phyloP scores from a whole-genome alignment of 2,888 invertebrate genomes.

The Phasia obesa region DNA sequence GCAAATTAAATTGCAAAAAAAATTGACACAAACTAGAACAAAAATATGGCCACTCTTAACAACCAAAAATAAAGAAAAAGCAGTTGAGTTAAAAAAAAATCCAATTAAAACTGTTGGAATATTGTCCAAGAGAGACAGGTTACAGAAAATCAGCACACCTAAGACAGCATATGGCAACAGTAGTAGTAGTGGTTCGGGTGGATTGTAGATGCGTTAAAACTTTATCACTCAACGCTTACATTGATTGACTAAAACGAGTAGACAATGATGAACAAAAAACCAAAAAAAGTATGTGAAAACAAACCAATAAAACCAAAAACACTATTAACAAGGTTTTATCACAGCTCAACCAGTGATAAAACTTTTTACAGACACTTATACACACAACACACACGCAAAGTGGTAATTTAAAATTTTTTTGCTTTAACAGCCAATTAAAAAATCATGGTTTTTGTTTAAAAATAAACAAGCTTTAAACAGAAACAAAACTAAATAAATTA shows the following conservation, averaged over 20 bases:
- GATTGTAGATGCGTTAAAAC: constrained; percentile 24
- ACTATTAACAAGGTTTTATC: constrained; percentile 60
- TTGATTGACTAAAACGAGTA: constrained; percentile 28
- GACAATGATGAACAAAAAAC: constrained; percentile 19
- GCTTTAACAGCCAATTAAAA: constrained; percentile 37
- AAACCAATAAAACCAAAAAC: constrained; percentile 48
- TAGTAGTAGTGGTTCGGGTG: neutral
- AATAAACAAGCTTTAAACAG: neutral
- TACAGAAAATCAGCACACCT: neutral
- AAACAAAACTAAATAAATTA: constrained; percentile 1
- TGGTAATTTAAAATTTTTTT: constrained; percentile 41
- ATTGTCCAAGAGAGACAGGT: neutral
- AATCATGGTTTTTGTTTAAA: constrained; percentile 10
- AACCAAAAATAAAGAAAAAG: constrained; percentile 16
- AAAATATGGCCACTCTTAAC: constrained; percentile 16
- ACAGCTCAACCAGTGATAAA: constrained; percentile 45
- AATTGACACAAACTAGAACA: constrained; percentile 10
- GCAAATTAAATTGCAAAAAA: neutral
- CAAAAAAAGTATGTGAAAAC: neutral
- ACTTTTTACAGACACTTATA: neutral
- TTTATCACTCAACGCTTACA: constrained; percentile 30
- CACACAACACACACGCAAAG: neutral
- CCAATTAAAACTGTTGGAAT: constrained; percentile 6
- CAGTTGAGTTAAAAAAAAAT: constrained; percentile 4
- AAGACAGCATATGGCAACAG: constrained; percentile 25